phyloP scores from a whole-genome alignment of 2,797 vertebrate species.

The Lates japonicus region DNA sequence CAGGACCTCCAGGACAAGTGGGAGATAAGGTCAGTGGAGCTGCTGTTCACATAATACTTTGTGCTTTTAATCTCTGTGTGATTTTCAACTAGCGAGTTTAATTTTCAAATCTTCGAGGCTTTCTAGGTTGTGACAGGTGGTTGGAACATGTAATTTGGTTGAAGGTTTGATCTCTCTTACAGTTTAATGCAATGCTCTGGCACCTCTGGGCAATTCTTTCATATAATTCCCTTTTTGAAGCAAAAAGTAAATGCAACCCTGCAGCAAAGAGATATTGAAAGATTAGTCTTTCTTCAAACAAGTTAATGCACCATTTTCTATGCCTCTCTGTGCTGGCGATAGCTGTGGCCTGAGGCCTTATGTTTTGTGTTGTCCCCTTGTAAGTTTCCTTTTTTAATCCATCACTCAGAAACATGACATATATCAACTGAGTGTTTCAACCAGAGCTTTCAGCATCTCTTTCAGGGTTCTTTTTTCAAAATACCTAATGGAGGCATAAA shows the following conservation, averaged over 20 bases:
- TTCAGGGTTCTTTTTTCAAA: constrained; percentile 7
- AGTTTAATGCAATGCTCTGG: neutral
- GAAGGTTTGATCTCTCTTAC: neutral
- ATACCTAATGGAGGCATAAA: neutral
- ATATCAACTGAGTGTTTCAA: neutral
- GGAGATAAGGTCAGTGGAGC: constrained; percentile 90
- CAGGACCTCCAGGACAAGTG: constrained; percentile 85
- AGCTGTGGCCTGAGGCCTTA: too few species aligned
- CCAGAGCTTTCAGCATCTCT: neutral
- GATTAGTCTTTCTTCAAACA: neutral
- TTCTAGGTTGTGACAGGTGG: constrained; percentile 89
- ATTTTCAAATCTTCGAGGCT: constrained; percentile 89
- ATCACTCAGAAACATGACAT: constrained; percentile 1
- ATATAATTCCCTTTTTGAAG: neutral
- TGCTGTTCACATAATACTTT: neutral
- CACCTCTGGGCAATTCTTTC: neutral
- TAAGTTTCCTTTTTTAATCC: constrained; percentile 34
- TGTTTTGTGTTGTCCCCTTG: too few species aligned
- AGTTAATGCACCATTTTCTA: neutral
- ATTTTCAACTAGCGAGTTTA: constrained; percentile 17
- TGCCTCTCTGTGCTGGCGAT: too few species aligned
- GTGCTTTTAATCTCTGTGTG: neutral
- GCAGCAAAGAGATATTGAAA: too few species aligned
- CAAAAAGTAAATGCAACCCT: neutral
- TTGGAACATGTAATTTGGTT: too few species aligned